These are phyloP conservation scores for Tachina lurida DNA, from an alignment of 2,888 invertebrate genomes.

Conservation along the genomic window DNA sequence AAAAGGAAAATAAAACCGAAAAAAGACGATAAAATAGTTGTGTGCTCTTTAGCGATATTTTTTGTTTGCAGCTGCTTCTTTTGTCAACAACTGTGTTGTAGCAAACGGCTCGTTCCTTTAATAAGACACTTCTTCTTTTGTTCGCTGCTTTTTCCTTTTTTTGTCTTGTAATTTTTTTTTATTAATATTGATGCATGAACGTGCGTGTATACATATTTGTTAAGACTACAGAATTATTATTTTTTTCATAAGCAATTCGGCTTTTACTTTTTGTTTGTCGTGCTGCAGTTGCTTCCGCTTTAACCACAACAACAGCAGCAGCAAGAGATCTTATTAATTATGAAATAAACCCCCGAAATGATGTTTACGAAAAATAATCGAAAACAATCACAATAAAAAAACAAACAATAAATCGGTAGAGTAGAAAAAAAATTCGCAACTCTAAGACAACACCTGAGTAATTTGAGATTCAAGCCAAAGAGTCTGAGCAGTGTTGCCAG, in stretches of 20 bases:
- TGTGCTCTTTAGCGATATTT: constrained; percentile 69
- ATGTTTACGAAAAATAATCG: constrained; percentile 47
- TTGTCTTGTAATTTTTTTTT: constrained; percentile 35
- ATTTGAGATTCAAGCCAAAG: constrained; percentile 46
- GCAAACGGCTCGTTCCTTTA: constrained; percentile 63
- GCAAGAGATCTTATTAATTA: constrained; percentile 64
- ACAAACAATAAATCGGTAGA: constrained; percentile 11
- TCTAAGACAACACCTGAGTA: constrained; percentile 66
- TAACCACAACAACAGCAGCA: constrained; percentile 42
- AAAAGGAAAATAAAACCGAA: constrained; percentile 37
- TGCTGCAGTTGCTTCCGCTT: constrained; percentile 67
- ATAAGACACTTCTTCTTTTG: constrained; percentile 33
- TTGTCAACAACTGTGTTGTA: constrained; percentile 60
- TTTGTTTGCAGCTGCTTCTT: constrained; percentile 73
- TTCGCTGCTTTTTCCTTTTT: constrained; percentile 5
- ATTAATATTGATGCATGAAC: constrained; percentile 48
- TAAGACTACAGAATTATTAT: not conserved
- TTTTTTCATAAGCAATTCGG: constrained; percentile 18
- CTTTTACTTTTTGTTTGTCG: constrained; percentile 47
- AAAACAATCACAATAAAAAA: constrained; percentile 50
- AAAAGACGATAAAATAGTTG: constrained; percentile 48
- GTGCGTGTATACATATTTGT: constrained; percentile 32
- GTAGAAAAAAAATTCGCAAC: constrained; percentile 49
- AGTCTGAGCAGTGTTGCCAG: not conserved
- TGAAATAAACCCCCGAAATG: constrained; percentile 59